Percentiles rank a stretch among this genome's conserved stretches.
phyloP scores from a whole-genome alignment of 92 coral and sea anemone genomes.

The Diadumene lineata region DNA sequence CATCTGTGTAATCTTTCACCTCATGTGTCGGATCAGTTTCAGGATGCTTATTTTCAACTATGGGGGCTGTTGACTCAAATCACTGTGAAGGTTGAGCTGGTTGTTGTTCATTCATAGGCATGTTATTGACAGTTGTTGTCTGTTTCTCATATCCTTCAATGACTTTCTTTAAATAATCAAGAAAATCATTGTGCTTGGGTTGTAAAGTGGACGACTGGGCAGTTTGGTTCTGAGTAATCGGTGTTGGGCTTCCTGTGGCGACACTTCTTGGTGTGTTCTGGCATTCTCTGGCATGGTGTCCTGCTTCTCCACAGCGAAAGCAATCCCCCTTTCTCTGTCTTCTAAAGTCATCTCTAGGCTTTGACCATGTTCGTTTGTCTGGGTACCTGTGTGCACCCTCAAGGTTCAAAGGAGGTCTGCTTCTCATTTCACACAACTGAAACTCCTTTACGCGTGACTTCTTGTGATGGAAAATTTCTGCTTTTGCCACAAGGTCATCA shows the following conservation, averaged over 20 bases:
- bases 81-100: conserved; percentile 7
- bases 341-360: not conserved
- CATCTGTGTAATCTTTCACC: not conserved
- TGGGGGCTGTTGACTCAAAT: not conserved
- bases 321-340: not conserved
- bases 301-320: conserved; percentile 21
- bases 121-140: not conserved
- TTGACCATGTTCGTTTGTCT: not conserved
- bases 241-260: not conserved
- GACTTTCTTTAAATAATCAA: conserved; percentile 5
- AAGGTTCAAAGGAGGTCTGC: not conserved
- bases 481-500: conserved; percentile 24
- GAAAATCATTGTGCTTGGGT: conserved; percentile 6
- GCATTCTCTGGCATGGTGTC: conserved; percentile 23
- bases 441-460: conserved; percentile 9
- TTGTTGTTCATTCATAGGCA: not conserved
- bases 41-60: not conserved
- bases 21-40: conserved; percentile 4
- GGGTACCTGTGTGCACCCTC: not conserved
- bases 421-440: conserved; percentile 11
- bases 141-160: conserved; percentile 13
- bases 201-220: not conserved
- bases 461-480: conserved; percentile 31
- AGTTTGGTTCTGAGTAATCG: not conserved
- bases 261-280: not conserved